Base-by-base conservation (phyloP, 2,797 vertebrate species). In the Fringilla coelebs region DNA sequence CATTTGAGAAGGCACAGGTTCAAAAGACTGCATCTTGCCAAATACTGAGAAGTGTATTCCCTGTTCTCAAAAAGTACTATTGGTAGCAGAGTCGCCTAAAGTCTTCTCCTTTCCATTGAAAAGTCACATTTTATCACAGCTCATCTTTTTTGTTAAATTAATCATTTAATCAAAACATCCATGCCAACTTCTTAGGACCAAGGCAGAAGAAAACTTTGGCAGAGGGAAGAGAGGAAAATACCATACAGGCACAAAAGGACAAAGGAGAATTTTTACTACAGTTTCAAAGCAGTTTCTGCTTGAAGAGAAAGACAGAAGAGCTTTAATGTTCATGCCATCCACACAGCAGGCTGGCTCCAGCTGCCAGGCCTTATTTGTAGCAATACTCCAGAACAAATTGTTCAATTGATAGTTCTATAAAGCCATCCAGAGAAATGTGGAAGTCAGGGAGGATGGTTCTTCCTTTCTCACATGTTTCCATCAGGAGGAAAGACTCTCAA, bases 331-430 rank as follows among this genome's bases (percentile, higher is more conserved):
- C 77, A 76, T 65, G 55, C 85, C 76, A 70, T 12, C 28, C 71
- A 60, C 87, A 90, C 16, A 91, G 62, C 76, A 90, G 76, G 48
- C 48, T 51, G 63, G 88, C 66, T 94, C 66, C 77, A 94, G 86
- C 84, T 94, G 85, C 91, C 94, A 91, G 88, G 41, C 61, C 67
- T 91, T 88, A 61, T 79, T 91, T 91, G 91, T 61, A 68, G 76
- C 75, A 90, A 76, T 24, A 28, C 41, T 86, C 70, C 92, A 91
- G 70, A 93, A 93, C 74, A 95, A 91, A 86, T 34, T 26, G 66
- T 72, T 90, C 28, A 0, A 84, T 4, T 90, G 73, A 85, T 22
- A 57, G 88, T 13, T 75, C 80, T 5, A 2, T 49, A 90, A 94
- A 91, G 71, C 28, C 55, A 76, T 9, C 54, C 40, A 0, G 66